Conservation (phyloP, 2,113 vertebrate genomes). For the Corythornis cristatus region DNA sequence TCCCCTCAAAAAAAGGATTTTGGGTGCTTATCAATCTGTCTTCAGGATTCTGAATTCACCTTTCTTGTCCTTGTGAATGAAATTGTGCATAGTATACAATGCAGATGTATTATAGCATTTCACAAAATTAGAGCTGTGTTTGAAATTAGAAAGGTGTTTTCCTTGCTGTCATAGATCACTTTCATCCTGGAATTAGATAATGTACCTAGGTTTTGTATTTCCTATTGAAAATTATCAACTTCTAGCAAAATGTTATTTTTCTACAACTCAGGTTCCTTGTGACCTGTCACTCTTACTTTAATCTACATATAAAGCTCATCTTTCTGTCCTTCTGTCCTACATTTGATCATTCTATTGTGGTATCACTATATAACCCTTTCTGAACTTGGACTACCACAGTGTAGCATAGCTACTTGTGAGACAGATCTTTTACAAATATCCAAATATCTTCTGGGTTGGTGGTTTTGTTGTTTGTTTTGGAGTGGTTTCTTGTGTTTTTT, state of each 20-base stretch:
- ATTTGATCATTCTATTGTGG: background rate
- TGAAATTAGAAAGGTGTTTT: background rate
- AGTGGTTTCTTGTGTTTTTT: no score
- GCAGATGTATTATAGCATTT: background rate
- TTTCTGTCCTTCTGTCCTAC: background rate
- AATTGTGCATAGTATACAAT: rapidly evolving
- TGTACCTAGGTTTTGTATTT: background rate
- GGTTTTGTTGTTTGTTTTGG: no score
- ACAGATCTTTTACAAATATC: background rate
- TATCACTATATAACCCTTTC: background rate
- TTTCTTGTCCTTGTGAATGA: background rate
- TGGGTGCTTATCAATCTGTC: rapidly evolving
- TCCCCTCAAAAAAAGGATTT: background rate
- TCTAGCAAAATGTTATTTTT: background rate
- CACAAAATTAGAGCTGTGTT: background rate
- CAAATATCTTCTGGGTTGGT: no score
- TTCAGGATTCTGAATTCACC: background rate
- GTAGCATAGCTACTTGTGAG: rapidly evolving
- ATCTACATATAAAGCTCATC: background rate
- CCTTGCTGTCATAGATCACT: background rate
- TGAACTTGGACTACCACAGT: background rate
- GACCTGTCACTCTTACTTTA: background rate
- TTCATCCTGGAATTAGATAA: background rate
- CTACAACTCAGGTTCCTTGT: background rate
- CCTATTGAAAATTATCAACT: background rate